Base-by-base conservation (phyloP, 2,113 vertebrate species). In the Lota lota region DNA sequence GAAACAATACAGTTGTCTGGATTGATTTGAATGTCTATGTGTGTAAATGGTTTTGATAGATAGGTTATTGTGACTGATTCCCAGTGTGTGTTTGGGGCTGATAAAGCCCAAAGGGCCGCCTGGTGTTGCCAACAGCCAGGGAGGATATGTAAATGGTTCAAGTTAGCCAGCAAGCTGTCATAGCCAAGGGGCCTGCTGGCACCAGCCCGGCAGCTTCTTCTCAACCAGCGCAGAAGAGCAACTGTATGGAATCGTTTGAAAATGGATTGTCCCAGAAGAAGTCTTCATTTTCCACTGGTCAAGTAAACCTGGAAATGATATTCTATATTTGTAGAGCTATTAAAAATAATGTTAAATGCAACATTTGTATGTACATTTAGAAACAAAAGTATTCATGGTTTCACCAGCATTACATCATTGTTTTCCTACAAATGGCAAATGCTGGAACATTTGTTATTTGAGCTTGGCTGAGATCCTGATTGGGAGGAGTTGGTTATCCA, bases 101-200 rank as follows among this genome's bases (percentile, higher is more conserved):
- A 87, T 85, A 85, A 88, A 84, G 61, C 77, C 78, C 66, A 51
- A 14, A 36, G 69, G 63, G 69, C 63, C 15, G 33, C 69, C 73
- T 59, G 17, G 17, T 10, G 65, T 72, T 79, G 66, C 78, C 80
- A 79, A 63, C 67, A 77, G 47, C 67, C 71, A 73, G 21, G 10
- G 58, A 67, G 54, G 54, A 58, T 58, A 28, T 21, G 60, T 54
- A 77, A 83, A 79, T 73, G 73, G 67, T 67, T 77, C 67, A 73
- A n/a, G 63, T 64, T 67, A 69, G 69, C 74, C 69, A 14, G 36
- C 78, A 66, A 54, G 72, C 60, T 5, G 11, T 59, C 0, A 33
- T 72, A 77, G 77, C 74, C 80, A 80, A 80, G 63, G 50, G 66
- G 65, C 67, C 50, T 15, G 5, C 28, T 66, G 20, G 74, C 73